These are phyloP conservation scores for Coendou prehensilis DNA, from an alignment of 2,797 vertebrate genomes.

Conservation along the genomic window DNA sequence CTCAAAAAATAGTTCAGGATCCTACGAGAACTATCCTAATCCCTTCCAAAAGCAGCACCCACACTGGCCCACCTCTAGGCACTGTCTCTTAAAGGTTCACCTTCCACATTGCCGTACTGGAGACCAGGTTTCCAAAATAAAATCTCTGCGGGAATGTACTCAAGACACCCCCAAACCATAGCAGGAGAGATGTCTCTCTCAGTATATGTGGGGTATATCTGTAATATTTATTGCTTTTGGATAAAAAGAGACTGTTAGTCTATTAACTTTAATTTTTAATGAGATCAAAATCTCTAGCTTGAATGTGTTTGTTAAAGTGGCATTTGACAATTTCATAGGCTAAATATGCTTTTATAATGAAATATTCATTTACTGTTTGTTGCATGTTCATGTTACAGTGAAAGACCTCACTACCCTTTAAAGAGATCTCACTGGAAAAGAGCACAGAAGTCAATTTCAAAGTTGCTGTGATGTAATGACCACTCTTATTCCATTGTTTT, in stretches of 20 bases:
- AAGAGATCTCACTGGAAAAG: constrained; percentile 68
- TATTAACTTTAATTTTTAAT: background rate
- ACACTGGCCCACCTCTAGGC: background rate
- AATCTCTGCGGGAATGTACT: too few species aligned
- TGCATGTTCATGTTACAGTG: constrained; percentile 48
- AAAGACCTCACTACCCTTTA: constrained; percentile 80
- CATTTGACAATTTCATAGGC: constrained; percentile 61
- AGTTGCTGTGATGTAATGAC: constrained; percentile 83
- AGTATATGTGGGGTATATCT: background rate
- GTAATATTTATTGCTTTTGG: background rate
- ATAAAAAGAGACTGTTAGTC: background rate
- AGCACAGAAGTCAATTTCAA: constrained; percentile 68
- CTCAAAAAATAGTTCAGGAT: background rate
- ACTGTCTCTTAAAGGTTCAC: background rate
- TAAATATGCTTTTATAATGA: background rate
- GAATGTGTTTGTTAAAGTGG: background rate
- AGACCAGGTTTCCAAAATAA: background rate
- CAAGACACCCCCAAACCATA: background rate
- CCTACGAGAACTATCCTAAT: too few species aligned
- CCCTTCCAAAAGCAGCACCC: background rate
- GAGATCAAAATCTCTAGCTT: background rate
- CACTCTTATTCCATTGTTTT: constrained; percentile 86
- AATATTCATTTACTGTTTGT: background rate
- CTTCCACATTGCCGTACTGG: too few species aligned
- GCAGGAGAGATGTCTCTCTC: background rate